Percentiles rank a stretch among this genome's conserved stretches.
phyloP scores from a whole-genome alignment of 2,113 vertebrate genomes.

The Rhabdomys dilectus region DNA sequence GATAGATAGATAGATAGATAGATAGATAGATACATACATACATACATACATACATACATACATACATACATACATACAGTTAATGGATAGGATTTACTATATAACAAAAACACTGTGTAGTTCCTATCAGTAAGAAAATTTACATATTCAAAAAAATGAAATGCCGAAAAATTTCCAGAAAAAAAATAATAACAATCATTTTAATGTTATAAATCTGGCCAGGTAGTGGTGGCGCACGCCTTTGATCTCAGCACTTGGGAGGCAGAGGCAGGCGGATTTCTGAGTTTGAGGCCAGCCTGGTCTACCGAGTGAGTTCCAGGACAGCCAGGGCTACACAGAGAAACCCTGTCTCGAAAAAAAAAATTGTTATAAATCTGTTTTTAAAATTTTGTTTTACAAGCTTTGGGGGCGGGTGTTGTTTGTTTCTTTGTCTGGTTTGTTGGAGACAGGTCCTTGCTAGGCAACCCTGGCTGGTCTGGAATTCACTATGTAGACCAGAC shows the following conservation, averaged over 20 bases:
- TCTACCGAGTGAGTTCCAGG: too few species aligned
- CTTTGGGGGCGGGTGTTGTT: not conserved
- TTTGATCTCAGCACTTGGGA: too few species aligned
- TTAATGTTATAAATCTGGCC: not conserved
- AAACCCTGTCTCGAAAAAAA: too few species aligned
- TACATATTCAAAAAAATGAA: not conserved
- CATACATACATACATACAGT: not conserved
- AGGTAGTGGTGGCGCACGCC: too few species aligned
- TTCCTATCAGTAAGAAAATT: not conserved
- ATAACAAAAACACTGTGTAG: not conserved
- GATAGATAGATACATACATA: too few species aligned
- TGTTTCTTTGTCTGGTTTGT: not conserved
- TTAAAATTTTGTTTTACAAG: not conserved
- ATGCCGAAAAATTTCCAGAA: not conserved
- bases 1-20: too few species aligned
- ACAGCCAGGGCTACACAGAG: too few species aligned
- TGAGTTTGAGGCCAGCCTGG: too few species aligned
- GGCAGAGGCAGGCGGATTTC: too few species aligned
- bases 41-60: too few species aligned
- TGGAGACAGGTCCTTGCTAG: not conserved
- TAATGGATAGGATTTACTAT: not conserved
- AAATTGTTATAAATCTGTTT: not conserved
- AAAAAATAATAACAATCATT: not conserved
- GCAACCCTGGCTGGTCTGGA: not conserved
- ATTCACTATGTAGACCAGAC: not conserved